Base-by-base conservation (phyloP, 2,888 invertebrate genomes). In the Drepana falcataria region DNA sequence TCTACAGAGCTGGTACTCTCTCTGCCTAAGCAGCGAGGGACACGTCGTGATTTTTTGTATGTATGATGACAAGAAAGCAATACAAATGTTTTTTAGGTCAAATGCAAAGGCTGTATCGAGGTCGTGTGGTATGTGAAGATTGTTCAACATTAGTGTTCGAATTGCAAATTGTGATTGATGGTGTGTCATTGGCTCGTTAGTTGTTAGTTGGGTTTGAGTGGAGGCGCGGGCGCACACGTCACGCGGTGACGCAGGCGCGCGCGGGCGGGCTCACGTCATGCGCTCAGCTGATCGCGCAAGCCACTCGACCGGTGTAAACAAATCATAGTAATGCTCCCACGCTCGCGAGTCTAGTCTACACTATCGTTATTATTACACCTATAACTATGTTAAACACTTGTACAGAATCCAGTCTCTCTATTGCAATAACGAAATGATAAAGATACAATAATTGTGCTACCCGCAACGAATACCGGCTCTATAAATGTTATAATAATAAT, bases 251-350 rank as follows among this genome's bases (percentile, higher is more conserved):
- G 79, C 67, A 60, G 49, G 58, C 59, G 69, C 74, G 73, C 78
- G 69, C 68, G 68, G 58, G 65, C 63, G 54, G 59, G 61, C 55
- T 55, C 76, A 68, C 86, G 84, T 83, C 85, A 84, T 75, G 58
- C 75, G 75, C 73, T 61, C 88, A 88, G 88, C 88, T 88, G 88
- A 87, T 87, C 82, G 83, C 75, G 69, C 75, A 56, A 69, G 67
- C 69, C 75, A 70, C 77, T 74, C 77, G 73, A 67, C 71, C 74
- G 71, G 75, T 73, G 85, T 88, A 88, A 89, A 88, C 87, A 87
- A 86, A 88, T 85, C 85, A 87, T 88, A 87, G 87, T 88, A 86
- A 69, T 68, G 71, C 83, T 81, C 84, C 86, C 86, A 87, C 61
- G 63, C 57, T 41, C 53, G 51, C 52, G 54, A 55, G 61, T 57